phyloP scores from a whole-genome alignment of 2,797 vertebrate species.

The Rhynchonycteris naso region DNA sequence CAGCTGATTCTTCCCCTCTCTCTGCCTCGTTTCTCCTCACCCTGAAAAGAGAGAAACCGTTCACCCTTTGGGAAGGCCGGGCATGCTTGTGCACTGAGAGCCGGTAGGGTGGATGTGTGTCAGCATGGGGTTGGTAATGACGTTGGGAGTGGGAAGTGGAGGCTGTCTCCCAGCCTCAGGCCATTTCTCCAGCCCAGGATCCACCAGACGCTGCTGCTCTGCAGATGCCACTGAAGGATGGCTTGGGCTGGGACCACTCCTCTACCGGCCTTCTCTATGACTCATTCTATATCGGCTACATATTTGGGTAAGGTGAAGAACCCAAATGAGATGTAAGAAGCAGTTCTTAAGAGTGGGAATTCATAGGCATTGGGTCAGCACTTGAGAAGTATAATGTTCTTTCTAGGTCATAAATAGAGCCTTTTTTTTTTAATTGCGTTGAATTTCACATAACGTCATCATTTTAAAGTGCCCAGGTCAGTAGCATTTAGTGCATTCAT shows the following conservation, averaged over 20 bases:
- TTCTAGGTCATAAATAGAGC: neutral
- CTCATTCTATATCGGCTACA: slow-evolving; percentile 25
- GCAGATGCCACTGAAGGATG: slow-evolving; percentile 1
- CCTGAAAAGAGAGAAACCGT: neutral
- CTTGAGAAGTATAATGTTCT: neutral
- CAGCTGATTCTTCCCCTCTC: neutral
- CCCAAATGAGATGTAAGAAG: neutral
- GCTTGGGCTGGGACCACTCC: slow-evolving; percentile 57
- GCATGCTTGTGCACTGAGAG: neutral
- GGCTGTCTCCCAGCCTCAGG: neutral
- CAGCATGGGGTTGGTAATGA: neutral
- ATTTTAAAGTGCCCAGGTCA: neutral
- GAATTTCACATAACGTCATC: slow-evolving; percentile 3
- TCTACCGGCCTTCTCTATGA: slow-evolving; percentile 19
- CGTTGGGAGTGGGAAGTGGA: neutral
- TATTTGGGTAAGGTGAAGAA: slow-evolving; percentile 39
- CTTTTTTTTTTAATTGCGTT: neutral
- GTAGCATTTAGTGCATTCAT: neutral
- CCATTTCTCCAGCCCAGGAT: neutral
- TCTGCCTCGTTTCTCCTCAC: neutral
- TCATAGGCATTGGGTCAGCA: neutral
- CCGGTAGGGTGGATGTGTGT: neutral
- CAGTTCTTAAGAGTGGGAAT: neutral
- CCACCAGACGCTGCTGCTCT: neutral
- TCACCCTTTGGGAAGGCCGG: neutral